These are phyloP conservation scores for Mormyrus proboscirostris DNA, from an alignment of 2,797 vertebrate species.

Conservation along the genomic window DNA sequence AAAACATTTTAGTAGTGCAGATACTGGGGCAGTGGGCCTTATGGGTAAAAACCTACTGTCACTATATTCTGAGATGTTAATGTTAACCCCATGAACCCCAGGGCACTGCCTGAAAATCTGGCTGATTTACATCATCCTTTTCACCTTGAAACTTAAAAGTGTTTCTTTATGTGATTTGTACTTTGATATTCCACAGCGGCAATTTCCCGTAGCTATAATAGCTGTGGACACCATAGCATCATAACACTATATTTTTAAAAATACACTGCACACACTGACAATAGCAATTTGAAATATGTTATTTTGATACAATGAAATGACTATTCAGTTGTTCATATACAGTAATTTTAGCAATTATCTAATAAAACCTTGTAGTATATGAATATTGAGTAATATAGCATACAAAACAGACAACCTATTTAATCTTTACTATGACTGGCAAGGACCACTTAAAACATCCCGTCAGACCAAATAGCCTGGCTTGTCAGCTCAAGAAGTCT, in stretches of 20 bases:
- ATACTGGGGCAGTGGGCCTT: neutral
- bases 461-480: neutral
- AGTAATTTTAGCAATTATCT: neutral
- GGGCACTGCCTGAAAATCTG: neutral
- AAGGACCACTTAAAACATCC: neutral
- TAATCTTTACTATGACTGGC: neutral
- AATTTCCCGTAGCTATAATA: neutral
- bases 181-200: neutral
- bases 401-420: neutral
- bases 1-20: neutral
- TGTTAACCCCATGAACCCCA: neutral
- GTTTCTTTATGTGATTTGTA: neutral
- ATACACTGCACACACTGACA: neutral
- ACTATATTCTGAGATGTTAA: neutral
- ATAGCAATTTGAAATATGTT: neutral
- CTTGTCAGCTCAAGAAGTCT: constrained; percentile 23
- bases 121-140: neutral
- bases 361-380: neutral
- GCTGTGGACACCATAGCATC: neutral
- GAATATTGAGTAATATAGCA: neutral
- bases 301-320: neutral
- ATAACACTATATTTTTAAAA: neutral
- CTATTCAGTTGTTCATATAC: neutral
- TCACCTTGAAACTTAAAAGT: neutral
- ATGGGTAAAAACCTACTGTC: neutral